A percentile compares a stretch with the other conserved stretches of the same genome.
These are phyloP conservation scores for Apolygus lucorum DNA, from an alignment of 1,140 invertebrate species.

Conservation along the genomic window DNA sequence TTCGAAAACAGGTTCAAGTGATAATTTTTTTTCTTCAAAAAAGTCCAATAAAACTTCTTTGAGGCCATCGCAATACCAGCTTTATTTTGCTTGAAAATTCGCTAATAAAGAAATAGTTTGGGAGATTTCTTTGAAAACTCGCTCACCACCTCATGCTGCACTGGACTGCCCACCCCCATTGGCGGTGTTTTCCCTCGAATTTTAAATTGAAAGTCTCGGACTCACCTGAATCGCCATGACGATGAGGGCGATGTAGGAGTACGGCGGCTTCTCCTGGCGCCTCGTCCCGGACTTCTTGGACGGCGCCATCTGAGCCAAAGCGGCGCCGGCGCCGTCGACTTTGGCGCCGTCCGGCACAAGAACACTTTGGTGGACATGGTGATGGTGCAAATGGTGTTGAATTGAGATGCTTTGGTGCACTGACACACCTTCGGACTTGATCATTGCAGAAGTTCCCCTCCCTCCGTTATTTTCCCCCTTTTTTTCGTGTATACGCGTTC, in stretches of 20 bases:
- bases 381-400: slow-evolving; percentile 28
- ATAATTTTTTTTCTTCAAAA: too few species aligned
- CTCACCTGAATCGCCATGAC: slow-evolving; percentile 80
- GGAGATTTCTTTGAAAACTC: too few species aligned
- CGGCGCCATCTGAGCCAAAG: neutral
- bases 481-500: neutral
- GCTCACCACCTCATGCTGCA: too few species aligned
- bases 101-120: too few species aligned
- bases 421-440: slow-evolving; percentile 24
- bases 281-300: slow-evolving; percentile 45
- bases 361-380: slow-evolving; percentile 22
- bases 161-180: too few species aligned
- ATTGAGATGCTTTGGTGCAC: slow-evolving; percentile 28
- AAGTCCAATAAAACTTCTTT: too few species aligned
- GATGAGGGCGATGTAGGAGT: slow-evolving; percentile 94
- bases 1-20: too few species aligned
- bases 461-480: neutral
- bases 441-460: slow-evolving; percentile 18
- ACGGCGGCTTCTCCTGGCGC: slow-evolving; percentile 88
- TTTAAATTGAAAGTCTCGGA: neutral
- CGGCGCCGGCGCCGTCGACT: neutral
- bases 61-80: too few species aligned
- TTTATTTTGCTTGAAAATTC: too few species aligned
- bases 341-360: neutral
- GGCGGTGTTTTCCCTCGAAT: too few species aligned